These are phyloP conservation scores for Luidia sarsii DNA, from an alignment of 53 echinoderm and acorn worm genomes.

Conservation along the genomic window DNA sequence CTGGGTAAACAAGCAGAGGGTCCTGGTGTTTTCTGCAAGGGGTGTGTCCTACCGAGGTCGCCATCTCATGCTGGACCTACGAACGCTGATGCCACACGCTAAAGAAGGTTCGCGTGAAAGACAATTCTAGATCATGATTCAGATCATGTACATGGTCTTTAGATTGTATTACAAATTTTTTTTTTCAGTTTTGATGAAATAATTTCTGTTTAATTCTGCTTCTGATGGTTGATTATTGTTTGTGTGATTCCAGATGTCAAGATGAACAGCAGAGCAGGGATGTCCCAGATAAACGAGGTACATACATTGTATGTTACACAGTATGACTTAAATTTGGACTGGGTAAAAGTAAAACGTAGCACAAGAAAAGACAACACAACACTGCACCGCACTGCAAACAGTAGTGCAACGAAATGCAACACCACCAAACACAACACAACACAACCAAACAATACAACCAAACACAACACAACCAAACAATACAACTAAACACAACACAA, in stretches of 20 bases:
- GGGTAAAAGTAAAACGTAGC: too few relatives aligned
- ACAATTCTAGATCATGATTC: background rate
- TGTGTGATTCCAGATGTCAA: slow-evolving; percentile 74
- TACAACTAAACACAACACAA: too few relatives aligned
- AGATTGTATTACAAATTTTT: background rate
- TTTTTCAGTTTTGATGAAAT: background rate
- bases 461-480: too few relatives aligned
- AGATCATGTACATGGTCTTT: background rate
- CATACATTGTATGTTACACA: too few relatives aligned
- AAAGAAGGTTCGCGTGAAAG: slow-evolving; percentile 66
- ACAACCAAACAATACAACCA: too few relatives aligned
- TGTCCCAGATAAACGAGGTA: slow-evolving; percentile 91
- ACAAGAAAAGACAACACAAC: too few relatives aligned
- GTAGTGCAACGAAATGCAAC: too few relatives aligned
- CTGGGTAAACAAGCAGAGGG: slow-evolving; percentile 93
- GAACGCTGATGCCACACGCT: slow-evolving; percentile 91
- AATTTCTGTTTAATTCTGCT: background rate
- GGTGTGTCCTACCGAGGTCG: slow-evolving; percentile 90
- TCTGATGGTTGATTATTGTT: too few relatives aligned
- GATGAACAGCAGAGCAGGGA: slow-evolving; percentile 76
- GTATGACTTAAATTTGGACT: too few relatives aligned
- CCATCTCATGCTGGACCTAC: slow-evolving; percentile 86
- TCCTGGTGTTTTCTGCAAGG: slow-evolving; percentile 91
- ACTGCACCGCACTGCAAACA: too few relatives aligned
- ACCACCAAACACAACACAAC: too few relatives aligned